Evolutionary conservation across 2,797 vertebrate species (phyloP), one percentile per base, ranked within the genome.

Genomic region (Bufotes viridis): DNA sequence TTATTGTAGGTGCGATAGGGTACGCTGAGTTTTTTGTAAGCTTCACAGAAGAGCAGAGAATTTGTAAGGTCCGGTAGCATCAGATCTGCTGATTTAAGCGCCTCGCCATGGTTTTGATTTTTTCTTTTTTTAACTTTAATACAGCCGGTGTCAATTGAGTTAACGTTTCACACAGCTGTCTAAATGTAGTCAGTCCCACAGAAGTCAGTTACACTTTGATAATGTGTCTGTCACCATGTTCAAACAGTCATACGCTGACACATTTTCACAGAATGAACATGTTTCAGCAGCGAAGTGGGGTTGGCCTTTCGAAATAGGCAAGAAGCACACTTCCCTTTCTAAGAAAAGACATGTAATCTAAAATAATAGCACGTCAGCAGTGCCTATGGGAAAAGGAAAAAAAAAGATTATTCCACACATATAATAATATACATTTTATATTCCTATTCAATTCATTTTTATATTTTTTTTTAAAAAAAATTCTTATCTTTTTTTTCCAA

Each of bases 291-390:
- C 95, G 94, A 69, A 92, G 94, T 93, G 95, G 94, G 93, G 87
- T 89, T 95, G 96, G 94, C 96, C 95, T 95, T 95, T 94, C 94
- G 93, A 93, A 94, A 94, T 92, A 91, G 93, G 94, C 93, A 93
- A 94, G 95, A 96, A 94, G 93, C 95, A 95, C 94, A 92, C 93
- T 89, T 89, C 96, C 94, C 92, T 93, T 96, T 91, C 94, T 95
- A 89, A 92, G 91, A 92, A 92, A 94, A 94, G 96, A 93, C 92
- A 94, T 96, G 92, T 96, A 96, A 97, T 98, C 97, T 97, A 96
- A 96, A 97, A 96, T 98, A 98, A 98, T 96, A 95, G 96, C 91
- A 93, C 93, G 95, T 95, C 96, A 95, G 95, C 96, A 96, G 95
- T 93, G 90, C 91, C 92, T 82, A 78, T 42, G 93, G 95, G 95